Evolutionary conservation across 2,113 vertebrate species (phyloP), one percentile per base, ranked within the genome.

Genomic region (Tragulus kanchil): DNA sequence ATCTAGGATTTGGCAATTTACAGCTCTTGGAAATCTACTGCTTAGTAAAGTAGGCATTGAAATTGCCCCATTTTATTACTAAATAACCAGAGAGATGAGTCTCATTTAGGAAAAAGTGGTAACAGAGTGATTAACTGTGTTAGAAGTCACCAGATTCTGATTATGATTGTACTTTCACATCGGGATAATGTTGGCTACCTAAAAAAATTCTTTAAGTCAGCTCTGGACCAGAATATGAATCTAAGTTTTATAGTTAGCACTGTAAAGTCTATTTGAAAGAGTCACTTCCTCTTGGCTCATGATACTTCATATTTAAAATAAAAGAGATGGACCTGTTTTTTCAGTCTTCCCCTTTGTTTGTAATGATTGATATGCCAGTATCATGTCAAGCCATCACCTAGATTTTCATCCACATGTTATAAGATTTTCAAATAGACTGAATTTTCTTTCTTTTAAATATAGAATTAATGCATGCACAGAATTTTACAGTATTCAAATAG

Each of bases 371-470:
- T 77, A 73, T 90, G 48, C 17, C 71, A 95, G 77, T 54, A 82
- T 61, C 54, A 73, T 64, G 56, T 79, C 87, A 97, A 97, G 81
- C 19, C 11, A 48, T 54, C 90, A 85, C 62, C 67, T 58, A 59
- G 54, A 78, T 82, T 96, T 97, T 90, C 81, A 87, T 71, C 69
- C 67, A 21, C 9, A 45, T 75, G 62, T 93, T 93, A 81, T 65
- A 89, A 95, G 85, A 89, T 75, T 88, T 75, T 92, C 48, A 85
- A 92, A 96, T 93, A 78, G 48, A 48, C 13, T 85, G 31, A 92
- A n/a, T 78, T 94, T 75, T 87, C n/a, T 45, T 92, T 84, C 93
- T 65, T 85, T 94, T 90, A 92, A 97, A 95, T 89, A 71, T 96
- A 96, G 84, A 97, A 81, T 50, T 96, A 88, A 95, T 85, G 28